Evolutionary conservation across 2,113 vertebrate genomes (phyloP).

Genomic region (Gulo gulo): DNA sequence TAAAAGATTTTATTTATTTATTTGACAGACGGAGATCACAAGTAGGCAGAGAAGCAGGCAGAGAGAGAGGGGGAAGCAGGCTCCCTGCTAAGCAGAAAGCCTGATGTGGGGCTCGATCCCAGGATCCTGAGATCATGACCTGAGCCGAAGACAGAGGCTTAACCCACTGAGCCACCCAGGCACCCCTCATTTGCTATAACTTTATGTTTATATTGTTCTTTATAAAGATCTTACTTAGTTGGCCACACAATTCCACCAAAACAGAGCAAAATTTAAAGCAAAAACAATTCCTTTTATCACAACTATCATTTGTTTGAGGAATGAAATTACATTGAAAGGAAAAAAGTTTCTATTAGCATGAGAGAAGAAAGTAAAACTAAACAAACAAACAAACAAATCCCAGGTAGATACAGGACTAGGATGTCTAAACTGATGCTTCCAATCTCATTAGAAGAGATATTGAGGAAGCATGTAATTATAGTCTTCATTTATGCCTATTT

Average conservation of each 20-base stretch:
- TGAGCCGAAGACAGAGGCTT: too few relatives aligned
- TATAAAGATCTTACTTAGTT: not conserved
- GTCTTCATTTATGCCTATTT: not conserved
- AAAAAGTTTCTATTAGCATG: not conserved
- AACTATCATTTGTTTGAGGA: not conserved
- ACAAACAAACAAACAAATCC: not conserved
- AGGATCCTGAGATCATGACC: too few relatives aligned
- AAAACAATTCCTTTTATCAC: not conserved
- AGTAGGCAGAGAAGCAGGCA: too few relatives aligned
- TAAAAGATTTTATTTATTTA: too few relatives aligned
- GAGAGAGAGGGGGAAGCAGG: too few relatives aligned
- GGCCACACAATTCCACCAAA: not conserved
- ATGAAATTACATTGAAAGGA: not conserved
- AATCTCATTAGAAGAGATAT: not conserved
- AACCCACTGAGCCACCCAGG: too few relatives aligned
- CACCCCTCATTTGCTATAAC: not conserved
- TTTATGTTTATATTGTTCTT: not conserved
- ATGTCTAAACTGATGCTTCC: not conserved
- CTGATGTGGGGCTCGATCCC: too few relatives aligned
- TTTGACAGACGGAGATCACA: too few relatives aligned
- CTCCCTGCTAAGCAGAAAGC: too few relatives aligned
- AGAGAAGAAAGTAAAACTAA: not conserved
- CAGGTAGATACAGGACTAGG: not conserved
- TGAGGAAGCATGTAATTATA: not conserved
- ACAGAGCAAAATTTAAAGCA: not conserved